Evolutionary conservation across 2,797 vertebrate species (phyloP), one percentile per base, ranked within the genome.

Genomic region (Mus spretus): DNA sequence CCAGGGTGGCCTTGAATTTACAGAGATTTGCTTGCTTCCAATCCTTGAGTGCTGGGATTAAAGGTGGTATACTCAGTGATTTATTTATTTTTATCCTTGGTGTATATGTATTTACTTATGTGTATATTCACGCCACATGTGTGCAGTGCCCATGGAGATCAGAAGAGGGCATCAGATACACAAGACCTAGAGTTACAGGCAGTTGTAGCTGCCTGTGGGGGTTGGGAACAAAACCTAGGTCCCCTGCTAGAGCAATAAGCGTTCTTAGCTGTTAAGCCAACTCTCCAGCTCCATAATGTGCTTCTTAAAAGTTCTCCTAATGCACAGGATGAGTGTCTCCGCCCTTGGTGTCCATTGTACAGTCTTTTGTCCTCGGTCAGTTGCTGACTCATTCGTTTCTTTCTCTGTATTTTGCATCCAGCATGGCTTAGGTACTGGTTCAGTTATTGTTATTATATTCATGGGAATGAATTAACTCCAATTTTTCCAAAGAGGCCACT

Each of bases 371-470:
- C 40, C 81, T 78, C 11, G 0, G 19, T 84, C 26, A 26, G 20
- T 75, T 74, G 53, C 17, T 28, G 22, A 70, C 15, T 34, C 44
- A 72, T 14, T 79, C 17, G 1, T 84, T 96, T 67, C 13, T 37
- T 63, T 82, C 57, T 87, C 57, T 78, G 37, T 61, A 34, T 80
- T 92, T 84, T 74, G n/a, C 34, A 50, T 50, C 61, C 59, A 92
- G 85, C 11, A 81, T 61, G 65, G 15, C 63, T 44, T 72, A 59
- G 31, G 19, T 34, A 50, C 44, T n/a, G 40, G 22, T 40, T 91
- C 40, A 65, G 26, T 80, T 93, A 17, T 80, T 93, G 79, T 40
- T 94, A n/a, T 91, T 92, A 91, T 87, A 55, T 24, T 88, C 53
- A 65, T 12, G 88, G 80, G 74, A 94, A 94, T 3, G 24, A 72